phyloP scores from a whole-genome alignment of 2,888 invertebrate genomes.

The Empis stercorea region DNA sequence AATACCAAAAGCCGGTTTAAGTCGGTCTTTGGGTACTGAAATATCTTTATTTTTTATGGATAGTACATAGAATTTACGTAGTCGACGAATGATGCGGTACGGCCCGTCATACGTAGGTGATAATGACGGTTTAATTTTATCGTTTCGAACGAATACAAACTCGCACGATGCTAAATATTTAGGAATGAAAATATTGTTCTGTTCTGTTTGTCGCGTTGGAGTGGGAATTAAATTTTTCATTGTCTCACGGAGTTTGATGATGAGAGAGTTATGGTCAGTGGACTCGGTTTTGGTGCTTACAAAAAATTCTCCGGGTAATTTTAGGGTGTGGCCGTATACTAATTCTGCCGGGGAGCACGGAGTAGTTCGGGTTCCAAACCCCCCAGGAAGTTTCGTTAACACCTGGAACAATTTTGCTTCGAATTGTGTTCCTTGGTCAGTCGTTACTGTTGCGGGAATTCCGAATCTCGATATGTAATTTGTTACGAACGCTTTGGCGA shows the following conservation, averaged over 20 bases:
- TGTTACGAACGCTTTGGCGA: too few species aligned
- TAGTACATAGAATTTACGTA: too few species aligned
- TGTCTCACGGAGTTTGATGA: neutral
- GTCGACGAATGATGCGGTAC: neutral
- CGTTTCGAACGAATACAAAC: neutral
- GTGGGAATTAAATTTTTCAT: neutral
- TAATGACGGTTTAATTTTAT: neutral
- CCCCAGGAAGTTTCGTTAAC: conserved; percentile 1
- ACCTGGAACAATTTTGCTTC: conserved; percentile 1
- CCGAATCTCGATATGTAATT: too few species aligned
- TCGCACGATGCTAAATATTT: neutral
- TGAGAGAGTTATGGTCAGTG: neutral
- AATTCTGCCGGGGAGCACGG: conserved; percentile 2
- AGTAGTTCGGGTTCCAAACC: conserved; percentile 2
- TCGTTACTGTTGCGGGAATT: too few species aligned
- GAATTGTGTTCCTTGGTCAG: too few species aligned
- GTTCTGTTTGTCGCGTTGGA: neutral
- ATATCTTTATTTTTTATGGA: too few species aligned
- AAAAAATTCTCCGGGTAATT: neutral
- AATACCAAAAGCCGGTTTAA: too few species aligned
- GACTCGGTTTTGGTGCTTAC: neutral
- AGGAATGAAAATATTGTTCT: neutral
- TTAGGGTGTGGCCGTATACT: neutral
- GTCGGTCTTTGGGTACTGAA: too few species aligned
- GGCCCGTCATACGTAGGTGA: neutral